phyloP scores from a whole-genome alignment of 2,113 vertebrate genomes.

The Paedocypris sp. region DNA sequence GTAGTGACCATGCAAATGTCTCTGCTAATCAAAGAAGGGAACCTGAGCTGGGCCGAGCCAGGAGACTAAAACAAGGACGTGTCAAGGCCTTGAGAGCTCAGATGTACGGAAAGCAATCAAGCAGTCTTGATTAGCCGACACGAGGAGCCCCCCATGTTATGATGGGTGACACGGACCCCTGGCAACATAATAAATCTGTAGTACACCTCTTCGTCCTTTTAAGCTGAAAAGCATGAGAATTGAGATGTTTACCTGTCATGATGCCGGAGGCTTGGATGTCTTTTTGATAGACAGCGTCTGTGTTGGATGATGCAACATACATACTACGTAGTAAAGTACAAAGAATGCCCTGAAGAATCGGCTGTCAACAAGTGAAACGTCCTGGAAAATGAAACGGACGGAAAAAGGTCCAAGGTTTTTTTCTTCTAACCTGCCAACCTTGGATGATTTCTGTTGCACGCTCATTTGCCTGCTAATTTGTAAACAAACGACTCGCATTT shows the following conservation, averaged over 20 bases:
- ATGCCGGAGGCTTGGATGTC: background rate
- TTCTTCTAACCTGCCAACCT: too few relatives aligned
- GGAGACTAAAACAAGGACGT: slow-evolving; percentile 99
- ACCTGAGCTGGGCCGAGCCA: slow-evolving; percentile 78
- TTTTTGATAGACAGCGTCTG: slow-evolving; percentile 5
- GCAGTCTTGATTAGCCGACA: slow-evolving; percentile 87
- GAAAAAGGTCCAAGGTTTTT: too few relatives aligned
- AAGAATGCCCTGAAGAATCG: background rate
- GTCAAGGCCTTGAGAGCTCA: slow-evolving; percentile 82
- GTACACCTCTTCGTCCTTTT: background rate
- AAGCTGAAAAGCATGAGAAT: background rate
- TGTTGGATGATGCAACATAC: background rate
- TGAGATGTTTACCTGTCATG: slow-evolving; percentile 10
- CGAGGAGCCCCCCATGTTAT: slow-evolving; percentile 76
- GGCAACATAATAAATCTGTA: background rate
- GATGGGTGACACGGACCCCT: background rate
- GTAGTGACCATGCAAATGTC: slow-evolving; percentile 99
- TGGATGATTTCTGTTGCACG: too few relatives aligned
- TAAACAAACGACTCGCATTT: too few relatives aligned
- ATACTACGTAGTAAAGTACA: background rate
- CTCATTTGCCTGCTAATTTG: slow-evolving; percentile 18
- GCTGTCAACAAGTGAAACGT: background rate
- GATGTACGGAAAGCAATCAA: slow-evolving; percentile 98
- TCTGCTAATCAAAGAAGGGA: slow-evolving; percentile 99
- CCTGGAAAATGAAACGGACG: background rate